Evolutionary conservation across 2,113 vertebrate species (phyloP), one percentile per base, ranked within the genome.

Genomic region (Dinomys branickii): DNA sequence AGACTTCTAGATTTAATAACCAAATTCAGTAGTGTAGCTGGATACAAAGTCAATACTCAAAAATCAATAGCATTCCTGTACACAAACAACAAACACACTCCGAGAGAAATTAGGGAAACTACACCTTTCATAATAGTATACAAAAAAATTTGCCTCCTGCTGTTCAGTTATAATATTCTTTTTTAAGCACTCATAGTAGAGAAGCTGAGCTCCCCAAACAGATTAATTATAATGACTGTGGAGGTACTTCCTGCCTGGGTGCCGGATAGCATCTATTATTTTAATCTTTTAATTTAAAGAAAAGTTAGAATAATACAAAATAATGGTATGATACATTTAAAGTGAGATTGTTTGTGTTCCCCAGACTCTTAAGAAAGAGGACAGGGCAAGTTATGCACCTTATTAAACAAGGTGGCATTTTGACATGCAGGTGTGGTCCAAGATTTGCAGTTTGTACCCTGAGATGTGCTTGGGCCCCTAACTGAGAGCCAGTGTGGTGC

Each of bases 251-350:
- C 10, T 56, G 81, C 9, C 77, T 24, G 47, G 90, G 35, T 92
- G 54, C 26, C 38, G 54, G 58, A 38, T 35, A 73, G 54, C 71
- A 85, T 63, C 22, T 75, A 83, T 33, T 83, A 87, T 73, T 94
- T 65, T 50, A 95, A 47, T 93, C 71, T 96, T 97, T 86, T 88
- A 78, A 61, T 67, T 94, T 17, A 93, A 93, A 59, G 52, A 85
- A 94, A 78, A n/a, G 4, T 86, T 38, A 75, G 59, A 47, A 61
- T 30, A 33, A 82, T 69, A 67, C 58, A 65, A 75, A 83, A 85
- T 67, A 44, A 85, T 71, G 12, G 13, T 28, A 86, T 16, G 61
- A 65, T 44, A 56, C 33, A 92, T 86, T 91, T 88, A 80, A 86
- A 84, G 4, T 96, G 35, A 47, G 78, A 78, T 82, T 28, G 59